Base-by-base conservation (phyloP, 2,113 vertebrate species). In the Scartelaos histophorus region DNA sequence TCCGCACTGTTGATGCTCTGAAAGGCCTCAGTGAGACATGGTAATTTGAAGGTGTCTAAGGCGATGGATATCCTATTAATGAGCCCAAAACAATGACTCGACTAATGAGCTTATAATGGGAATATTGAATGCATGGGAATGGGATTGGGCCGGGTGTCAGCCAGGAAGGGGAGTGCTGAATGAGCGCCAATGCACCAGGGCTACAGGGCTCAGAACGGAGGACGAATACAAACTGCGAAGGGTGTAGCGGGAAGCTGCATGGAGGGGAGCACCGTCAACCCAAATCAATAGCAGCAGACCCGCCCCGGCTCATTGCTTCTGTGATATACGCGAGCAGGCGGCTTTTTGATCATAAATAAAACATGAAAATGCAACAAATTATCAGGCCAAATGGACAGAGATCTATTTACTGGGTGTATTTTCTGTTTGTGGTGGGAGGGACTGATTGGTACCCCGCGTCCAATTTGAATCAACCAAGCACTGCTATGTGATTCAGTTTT, bases 71-170 rank as follows among this genome's bases (percentile, higher is more conserved):
- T 89, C 86, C 83, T 83, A 82, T 90, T 90, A 91, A 90, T 88
- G 87, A 91, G 78, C 54, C 82, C 87, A 75, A 87, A 90, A 90
- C 86, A 90, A 89, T 85, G 87, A 86, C 83, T 68, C 79, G 82
- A 88, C 85, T 90, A 92, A 92, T 88, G 90, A 89, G 84, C 84
- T 87, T 91, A 91, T 92, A 90, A 92, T 90, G 87, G 84, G 85
- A 88, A 90, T 92, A 92, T 91, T 87, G 92, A 93, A 92, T 91
- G 89, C 90, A 89, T 88, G 85, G 85, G 87, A 90, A 90, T 89
- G 82, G 86, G 85, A 91, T 90, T 90, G 90, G 76, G 78, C 77
- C 79, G 67, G 5, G 67, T 65, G 66, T 56, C 79, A 90, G 86
- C 86, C 82, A 84, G 88, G 89, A 83, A 80, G 61, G 66, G 82